phyloP scores from a whole-genome alignment of 2,888 invertebrate genomes.

The Bedellia somnulentella region DNA sequence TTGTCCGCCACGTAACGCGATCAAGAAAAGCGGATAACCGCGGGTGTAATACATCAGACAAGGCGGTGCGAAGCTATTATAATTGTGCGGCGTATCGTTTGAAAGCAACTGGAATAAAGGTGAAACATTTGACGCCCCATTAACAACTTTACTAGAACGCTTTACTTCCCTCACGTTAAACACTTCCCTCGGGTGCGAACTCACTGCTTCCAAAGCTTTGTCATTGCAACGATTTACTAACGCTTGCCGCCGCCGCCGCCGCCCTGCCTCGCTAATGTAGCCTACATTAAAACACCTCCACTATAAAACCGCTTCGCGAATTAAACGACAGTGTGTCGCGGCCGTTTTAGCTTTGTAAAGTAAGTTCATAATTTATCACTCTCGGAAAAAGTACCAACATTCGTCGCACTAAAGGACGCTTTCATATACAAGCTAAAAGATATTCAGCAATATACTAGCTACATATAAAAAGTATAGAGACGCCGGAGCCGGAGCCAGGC shows the following conservation, averaged over 20 bases:
- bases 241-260: too few relatives aligned
- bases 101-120: constrained; percentile 4
- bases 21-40: too few relatives aligned
- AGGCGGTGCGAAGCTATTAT: too few relatives aligned
- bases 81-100: not conserved
- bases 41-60: too few relatives aligned
- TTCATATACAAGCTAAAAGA: constrained; percentile 24
- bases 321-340: constrained; percentile 31
- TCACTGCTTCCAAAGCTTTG: constrained; percentile 36
- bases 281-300: constrained; percentile 17
- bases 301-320: constrained; percentile 24
- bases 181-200: constrained; percentile 15
- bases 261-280: constrained; percentile 16
- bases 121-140: constrained; percentile 23
- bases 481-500: constrained; percentile 8
- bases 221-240: constrained; percentile 27
- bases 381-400: constrained; percentile 8
- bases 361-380: constrained; percentile 22
- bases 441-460: constrained; percentile 19
- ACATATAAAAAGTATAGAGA: constrained; percentile 24
- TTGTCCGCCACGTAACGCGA: too few relatives aligned
- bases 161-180: constrained; percentile 1
- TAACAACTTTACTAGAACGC: too few relatives aligned
- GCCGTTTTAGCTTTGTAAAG: constrained; percentile 11
- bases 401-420: constrained; percentile 22